Conservation (phyloP, 1,140 invertebrate genomes). For the Tribolium castaneum region DNA sequence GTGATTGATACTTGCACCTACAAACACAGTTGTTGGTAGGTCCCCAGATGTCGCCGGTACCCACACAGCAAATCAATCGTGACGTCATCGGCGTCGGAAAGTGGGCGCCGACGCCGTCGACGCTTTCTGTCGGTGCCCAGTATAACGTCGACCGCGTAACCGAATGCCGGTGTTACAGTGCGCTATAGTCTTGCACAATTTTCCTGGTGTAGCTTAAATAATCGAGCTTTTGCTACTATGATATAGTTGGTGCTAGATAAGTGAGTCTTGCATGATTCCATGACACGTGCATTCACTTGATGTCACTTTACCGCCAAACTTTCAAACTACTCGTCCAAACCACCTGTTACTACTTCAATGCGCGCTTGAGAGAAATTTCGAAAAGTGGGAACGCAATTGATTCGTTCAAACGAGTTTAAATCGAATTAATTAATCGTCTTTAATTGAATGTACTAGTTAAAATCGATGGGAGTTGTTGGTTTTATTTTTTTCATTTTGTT, state of each 20-base stretch:
- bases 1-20: slow-evolving; percentile 33
- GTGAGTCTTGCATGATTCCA: slow-evolving; percentile 25
- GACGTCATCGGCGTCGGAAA: slow-evolving; percentile 42
- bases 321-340: slow-evolving; percentile 38
- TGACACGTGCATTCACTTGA: neutral
- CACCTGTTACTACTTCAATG: slow-evolving; percentile 30
- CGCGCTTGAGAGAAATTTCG: neutral
- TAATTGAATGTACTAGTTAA: no score
- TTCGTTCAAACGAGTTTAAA: neutral
- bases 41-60: slow-evolving; percentile 16
- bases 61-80: slow-evolving; percentile 30
- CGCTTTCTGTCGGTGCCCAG: slow-evolving; percentile 40
- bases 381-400: neutral
- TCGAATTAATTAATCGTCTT: neutral
- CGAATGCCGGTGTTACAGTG: slow-evolving; percentile 39
- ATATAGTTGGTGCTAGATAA: slow-evolving; percentile 40
- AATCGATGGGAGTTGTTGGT: no score
- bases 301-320: slow-evolving; percentile 38
- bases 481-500: no score
- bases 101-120: slow-evolving; percentile 32
- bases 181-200: slow-evolving; percentile 34
- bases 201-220: neutral
- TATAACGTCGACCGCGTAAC: slow-evolving; percentile 39
- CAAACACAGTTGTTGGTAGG: slow-evolving; percentile 3
- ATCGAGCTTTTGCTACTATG: slow-evolving; percentile 40